Conservation (phyloP, 1,140 invertebrate genomes). For the Lycorma delicatula region DNA sequence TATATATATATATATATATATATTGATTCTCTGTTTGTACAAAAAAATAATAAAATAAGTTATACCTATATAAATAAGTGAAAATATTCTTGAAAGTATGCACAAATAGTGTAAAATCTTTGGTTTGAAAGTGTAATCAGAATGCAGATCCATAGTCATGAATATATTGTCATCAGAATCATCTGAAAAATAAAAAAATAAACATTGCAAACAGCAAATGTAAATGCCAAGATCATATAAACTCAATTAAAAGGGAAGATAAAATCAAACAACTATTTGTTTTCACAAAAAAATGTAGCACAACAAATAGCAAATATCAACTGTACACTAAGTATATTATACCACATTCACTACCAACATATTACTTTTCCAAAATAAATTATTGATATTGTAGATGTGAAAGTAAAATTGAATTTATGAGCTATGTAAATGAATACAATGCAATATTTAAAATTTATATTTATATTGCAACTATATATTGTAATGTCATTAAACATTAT, state of each 20-base stretch:
- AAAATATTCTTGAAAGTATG: no score
- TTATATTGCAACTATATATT: no score
- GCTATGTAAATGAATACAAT: no score
- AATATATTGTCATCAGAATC: slow-evolving; percentile 33
- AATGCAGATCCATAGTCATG: slow-evolving; percentile 19
- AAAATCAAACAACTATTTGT: neutral
- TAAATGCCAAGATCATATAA: neutral
- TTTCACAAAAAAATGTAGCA: neutral
- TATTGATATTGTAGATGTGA: no score
- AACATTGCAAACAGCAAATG: neutral
- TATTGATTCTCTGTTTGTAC: no score
- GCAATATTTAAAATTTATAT: no score
- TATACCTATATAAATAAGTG: no score
- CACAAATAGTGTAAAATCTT: neutral
- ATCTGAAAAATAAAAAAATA: slow-evolving; percentile 22
- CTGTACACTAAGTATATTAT: neutral
- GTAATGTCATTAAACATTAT: no score
- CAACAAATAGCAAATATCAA: neutral
- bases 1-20: no score
- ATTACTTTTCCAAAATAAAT: no score
- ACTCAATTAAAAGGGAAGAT: neutral
- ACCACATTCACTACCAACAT: neutral
- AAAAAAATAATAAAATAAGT: no score
- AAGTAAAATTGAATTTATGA: no score
- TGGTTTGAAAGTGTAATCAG: neutral